Evolutionary conservation across 2,113 vertebrate genomes (phyloP), one percentile per base, ranked within the genome.

Genomic region (Myrmecobius fasciatus): DNA sequence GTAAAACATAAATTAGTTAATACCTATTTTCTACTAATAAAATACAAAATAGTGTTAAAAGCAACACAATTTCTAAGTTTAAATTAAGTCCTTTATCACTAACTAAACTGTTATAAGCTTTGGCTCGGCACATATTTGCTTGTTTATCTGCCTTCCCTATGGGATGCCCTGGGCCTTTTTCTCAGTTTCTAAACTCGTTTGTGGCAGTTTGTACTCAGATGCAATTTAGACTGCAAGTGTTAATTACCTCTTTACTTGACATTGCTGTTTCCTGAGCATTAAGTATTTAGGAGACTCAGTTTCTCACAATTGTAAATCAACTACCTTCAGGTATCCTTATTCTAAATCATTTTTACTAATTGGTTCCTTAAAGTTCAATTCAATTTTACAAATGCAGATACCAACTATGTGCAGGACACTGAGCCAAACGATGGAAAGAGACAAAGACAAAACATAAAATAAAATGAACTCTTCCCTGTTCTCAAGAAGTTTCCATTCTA

Each of bases 191-290:
- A n/a, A 9, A 91, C 92, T 51, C 96, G 22, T 93, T 91, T 96
- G 56, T 14, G 43, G 94, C 53, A 95, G 52, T 93, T 90, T 94
- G 8, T 52, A 43, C n/a, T 95, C 36, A n/a, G 22, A 25, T 95
- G 17, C 90, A 89, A 94, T 95, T 96, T 96, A 96, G 96, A 54
- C 54, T 2, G 2, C 75, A 92, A 51, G 31, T 91, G 67, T 96
- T 95, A 95, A 95, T 94, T 97, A 95, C 91, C 22, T 95, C 26
- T 24, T 95, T 90, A 83, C 51, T 94, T 26, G 53, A 91, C 47
- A 54, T 75, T 90, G 24, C n/a, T 43, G 88, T 90, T 95, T 6
- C 60, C 60, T 17, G 67, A 83, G n/a, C 67, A 75, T 95, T 89
- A 97, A 97, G 90, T 90, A 95, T 89, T 97, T 46, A 93, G n/a